A percentile compares a stretch with the other conserved stretches of the same genome.
These are phyloP conservation scores for Graptemys geographica DNA, from an alignment of 2,797 vertebrate species.

Conservation along the genomic window DNA sequence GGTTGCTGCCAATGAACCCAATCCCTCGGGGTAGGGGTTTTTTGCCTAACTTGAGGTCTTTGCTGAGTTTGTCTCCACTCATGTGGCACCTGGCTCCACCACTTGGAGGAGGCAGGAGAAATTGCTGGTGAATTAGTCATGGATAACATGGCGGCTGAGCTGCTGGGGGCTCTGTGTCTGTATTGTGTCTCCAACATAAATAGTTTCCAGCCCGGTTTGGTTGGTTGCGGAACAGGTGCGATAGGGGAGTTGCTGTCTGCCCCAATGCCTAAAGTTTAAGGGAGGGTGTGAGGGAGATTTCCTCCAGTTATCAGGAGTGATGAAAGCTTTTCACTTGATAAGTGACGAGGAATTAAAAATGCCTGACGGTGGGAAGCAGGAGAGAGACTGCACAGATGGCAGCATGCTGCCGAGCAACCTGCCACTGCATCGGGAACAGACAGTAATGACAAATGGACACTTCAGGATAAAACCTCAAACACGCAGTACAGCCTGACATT, in stretches of 20 bases:
- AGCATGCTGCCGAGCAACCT: slow-evolving; percentile 67
- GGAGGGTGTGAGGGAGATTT: slow-evolving; percentile 27
- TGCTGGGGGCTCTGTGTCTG: not conserved
- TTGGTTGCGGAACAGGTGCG: not conserved
- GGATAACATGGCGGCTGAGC: not conserved
- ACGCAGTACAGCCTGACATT: not conserved
- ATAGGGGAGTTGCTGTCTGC: not conserved
- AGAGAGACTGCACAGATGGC: slow-evolving; percentile 77
- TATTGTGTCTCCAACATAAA: not conserved
- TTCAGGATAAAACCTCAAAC: not conserved
- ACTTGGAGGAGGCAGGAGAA: not conserved
- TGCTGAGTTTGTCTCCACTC: not conserved
- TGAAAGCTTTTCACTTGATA: slow-evolving; percentile 73
- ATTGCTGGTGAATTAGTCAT: not conserved
- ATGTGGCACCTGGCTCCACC: not conserved
- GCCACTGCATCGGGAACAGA: slow-evolving; percentile 37
- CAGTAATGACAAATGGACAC: slow-evolving; percentile 28
- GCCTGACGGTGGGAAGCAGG: slow-evolving; percentile 71
- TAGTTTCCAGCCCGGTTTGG: slow-evolving; percentile 1
- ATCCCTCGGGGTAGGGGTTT: not conserved
- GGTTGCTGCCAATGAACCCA: not conserved
- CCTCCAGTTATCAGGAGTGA: slow-evolving; percentile 67
- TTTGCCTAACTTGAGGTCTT: not conserved
- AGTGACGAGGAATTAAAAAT: slow-evolving; percentile 66
- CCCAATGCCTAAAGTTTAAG: slow-evolving; percentile 28